Base-by-base conservation (phyloP, 35 echinoderm and acorn worm genomes). In the Hemicentrotus pulcherrimus region DNA sequence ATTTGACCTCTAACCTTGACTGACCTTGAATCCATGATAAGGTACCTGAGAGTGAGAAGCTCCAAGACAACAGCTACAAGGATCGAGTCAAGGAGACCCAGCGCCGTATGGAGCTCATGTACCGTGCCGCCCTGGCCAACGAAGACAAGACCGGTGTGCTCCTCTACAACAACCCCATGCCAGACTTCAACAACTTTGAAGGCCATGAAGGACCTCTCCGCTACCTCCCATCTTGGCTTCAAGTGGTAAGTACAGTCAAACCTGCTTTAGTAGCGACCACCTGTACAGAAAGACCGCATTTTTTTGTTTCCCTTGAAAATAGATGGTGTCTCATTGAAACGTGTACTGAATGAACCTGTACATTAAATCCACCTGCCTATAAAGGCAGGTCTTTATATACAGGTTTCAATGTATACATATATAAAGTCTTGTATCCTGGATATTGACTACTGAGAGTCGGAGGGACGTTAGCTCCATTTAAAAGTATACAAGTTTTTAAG, bases 91-190 rank as follows among this genome's bases (percentile, higher is more conserved):
- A 96, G 31, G 98, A 99, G 50, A 90, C 97, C 35, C 96, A 95
- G 78, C 96, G 96, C 46, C 94, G 96, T 7, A 95, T 97, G 94
- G 97, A 97, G 95, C 95, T 99, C 32, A 99, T 99, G 98, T 99
- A 97, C 31, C 95, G 98, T 31, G 94, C 98, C 24, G 95, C 98
- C 0, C 92, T 97, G 33, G 91, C 96, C 70, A 99, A 99, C 46
- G 95, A 99, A 85, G 98, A 99, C 58, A 99, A 98, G 92, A 97
- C 98, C 19, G 47, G 87, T 41, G 94, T 99, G n/a, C 91, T 99
- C 55, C 87, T 98, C 94, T 97, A 95, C 85, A 97, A 99, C 96
- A 99, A 99, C 33, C 98, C 98, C 11, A 96, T 97, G 94, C 98
- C 98, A 13, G 98, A 99, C 95, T 98, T 96, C 70, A 98, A 97